Base-by-base conservation (phyloP, 2,113 vertebrate species). In the Typhlomys cinereus region DNA sequence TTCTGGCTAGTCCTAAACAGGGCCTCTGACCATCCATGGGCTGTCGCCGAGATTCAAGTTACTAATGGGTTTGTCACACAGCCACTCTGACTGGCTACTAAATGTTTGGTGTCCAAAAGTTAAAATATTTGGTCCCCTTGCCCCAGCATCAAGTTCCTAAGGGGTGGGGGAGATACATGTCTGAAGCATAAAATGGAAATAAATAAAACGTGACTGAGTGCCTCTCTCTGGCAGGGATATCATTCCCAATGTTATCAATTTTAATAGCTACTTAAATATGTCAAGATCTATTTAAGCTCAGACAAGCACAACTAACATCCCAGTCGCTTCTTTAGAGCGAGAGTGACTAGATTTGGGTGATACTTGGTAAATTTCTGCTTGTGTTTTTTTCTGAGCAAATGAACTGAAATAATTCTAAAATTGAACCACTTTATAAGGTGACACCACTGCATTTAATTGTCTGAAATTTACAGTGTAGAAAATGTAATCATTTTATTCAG, bases 341-440 rank as follows among this genome's bases (percentile, higher is more conserved):
- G 92, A 97, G 97, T 98, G 97, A 98, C 96, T 97, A 69, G 96
- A 97, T 97, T 98, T 97, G 36, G 86, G 96, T 97, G 97, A 97
- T 97, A 97, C 98, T 97, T 95, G 95, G 97, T 96, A 98, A 98
- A 98, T 98, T 97, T 97, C 95, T 97, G 96, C 98, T 98, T 98
- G 89, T 91, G 90, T 97, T 98, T 98, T 97, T 98, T 98, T 96
- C 97, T 96, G 96, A 97, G 94, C 95, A 98, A 98, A 98, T 98
- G 98, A 98, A 97, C 97, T 98, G 98, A 98, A 98, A 98, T 98
- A 98, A 98, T 98, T 98, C 97, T 94, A 97, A 98, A 98, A 98
- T 98, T 98, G 98, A 98, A 98, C 97, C 97, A 96, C 97, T 98
- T 97, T 98, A 97, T 97, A 98, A 98, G 98, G 97, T 98, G 98